phyloP scores from a whole-genome alignment of 2,888 invertebrate species.

The Hermodice carunculata region DNA sequence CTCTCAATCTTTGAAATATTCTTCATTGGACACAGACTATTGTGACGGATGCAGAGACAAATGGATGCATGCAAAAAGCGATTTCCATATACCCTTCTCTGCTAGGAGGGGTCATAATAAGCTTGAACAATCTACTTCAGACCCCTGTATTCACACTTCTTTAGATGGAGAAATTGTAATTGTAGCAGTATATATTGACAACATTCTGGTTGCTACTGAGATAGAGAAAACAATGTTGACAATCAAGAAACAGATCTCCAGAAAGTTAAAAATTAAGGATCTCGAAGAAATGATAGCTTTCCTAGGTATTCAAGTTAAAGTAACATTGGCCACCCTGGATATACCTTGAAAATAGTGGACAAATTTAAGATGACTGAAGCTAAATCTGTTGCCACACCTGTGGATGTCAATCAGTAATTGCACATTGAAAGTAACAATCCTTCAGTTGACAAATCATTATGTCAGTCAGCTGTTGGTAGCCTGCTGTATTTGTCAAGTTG shows the following conservation, averaged over 20 bases:
- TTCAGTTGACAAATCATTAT: background rate
- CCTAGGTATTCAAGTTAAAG: constrained; percentile 16
- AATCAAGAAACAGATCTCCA: constrained; percentile 5
- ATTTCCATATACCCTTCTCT: no score
- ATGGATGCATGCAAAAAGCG: no score
- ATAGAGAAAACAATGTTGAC: constrained; percentile 11
- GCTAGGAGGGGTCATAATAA: no score
- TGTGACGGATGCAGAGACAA: no score
- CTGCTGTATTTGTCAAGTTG: constrained; percentile 32
- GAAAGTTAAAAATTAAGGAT: constrained; percentile 28
- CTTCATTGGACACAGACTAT: no score
- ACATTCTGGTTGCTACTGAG: constrained; percentile 19
- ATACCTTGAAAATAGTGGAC: constrained; percentile 5
- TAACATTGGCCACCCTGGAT: constrained; percentile 7
- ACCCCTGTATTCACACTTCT: constrained; percentile 23
- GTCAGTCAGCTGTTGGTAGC: constrained; percentile 25
- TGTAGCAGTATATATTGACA: constrained; percentile 34
- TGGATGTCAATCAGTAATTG: background rate
- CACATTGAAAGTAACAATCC: background rate
- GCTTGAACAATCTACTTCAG: constrained; percentile 23
- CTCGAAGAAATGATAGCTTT: constrained; percentile 22
- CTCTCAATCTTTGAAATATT: no score
- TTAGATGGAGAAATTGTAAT: constrained; percentile 2
- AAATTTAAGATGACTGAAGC: constrained; percentile 7
- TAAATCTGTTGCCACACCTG: constrained; percentile 6